Evolutionary conservation across 2,797 vertebrate species (phyloP), one percentile per base, ranked within the genome.

Genomic region (Sandelia bainsii): DNA sequence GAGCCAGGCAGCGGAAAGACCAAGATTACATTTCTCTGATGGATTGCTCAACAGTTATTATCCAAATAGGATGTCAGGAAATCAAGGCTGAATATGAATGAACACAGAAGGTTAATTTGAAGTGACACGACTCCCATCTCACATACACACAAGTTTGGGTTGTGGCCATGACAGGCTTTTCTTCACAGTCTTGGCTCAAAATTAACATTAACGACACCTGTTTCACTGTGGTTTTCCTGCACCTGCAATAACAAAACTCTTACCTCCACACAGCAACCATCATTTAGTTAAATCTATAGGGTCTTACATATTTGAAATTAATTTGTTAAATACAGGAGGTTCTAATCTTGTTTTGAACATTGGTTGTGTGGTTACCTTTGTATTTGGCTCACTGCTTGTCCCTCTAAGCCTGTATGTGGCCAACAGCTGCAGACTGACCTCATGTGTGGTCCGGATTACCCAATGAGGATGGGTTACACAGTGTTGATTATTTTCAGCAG

Each of bases 401-500:
- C 23, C 46, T 65, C 77, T 67, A 37, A 37, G 37, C 37, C 10
- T 12, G 37, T 37, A 4, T 34, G 32, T 34, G 32, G 32, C 32
- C 32, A 34, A 34, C 32, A 34, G 37, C 37, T 12, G 2, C 37
- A 37, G 37, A 10, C 37, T 37, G 37, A 37, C 37, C 37, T 37
- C 74, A 82, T 9, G 34, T 57, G 59, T 49, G 2, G 27, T 54
- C 72, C 56, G 25, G 54, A 75, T 76, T 84, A 46, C 69, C 27
- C 27, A 69, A 80, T 62, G 54, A 60, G 29, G 44, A 68, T 19
- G 0, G 2, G 25, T 23, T 29, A 39, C 20, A 6, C 3, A 22
- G 46, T 54, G 62, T 40, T 2, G 14, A 40, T 68, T 79, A 83
- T 80, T 80, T 73, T 65, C 72, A 79, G 69, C 42, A 3, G 0